Base-by-base conservation (phyloP, 2,888 invertebrate species). In the Drosophila pegasa region DNA sequence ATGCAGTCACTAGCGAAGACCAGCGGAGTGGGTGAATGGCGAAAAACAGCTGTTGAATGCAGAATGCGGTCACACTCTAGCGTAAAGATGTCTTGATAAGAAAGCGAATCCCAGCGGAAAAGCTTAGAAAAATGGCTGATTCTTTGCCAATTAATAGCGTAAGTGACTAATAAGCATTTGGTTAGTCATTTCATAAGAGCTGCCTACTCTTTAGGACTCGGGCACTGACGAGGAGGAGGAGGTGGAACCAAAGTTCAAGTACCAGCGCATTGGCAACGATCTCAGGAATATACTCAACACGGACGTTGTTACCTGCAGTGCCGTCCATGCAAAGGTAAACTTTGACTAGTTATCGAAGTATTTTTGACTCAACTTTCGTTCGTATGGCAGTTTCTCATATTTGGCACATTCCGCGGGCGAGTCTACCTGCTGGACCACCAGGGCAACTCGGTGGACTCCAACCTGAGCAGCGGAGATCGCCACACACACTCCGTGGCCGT, bases 351-450 rank as follows among this genome's bases (percentile, higher is more conserved):
- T 33, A 9, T 22, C 18, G 0, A 20, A 29, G 5, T 14, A 8
- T 10, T 7, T 3, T 8, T 20, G 45, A 27, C 7, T 22, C 14
- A 43, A 33, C 1, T n/a, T 18, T 16, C 1, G 1, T 47, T 31
- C 5, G 4, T 29, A 6, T 10, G 10, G 51, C 81, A 97, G 96
- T 98, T 98, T 92, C 94, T 98, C 55, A 98, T 98, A 85, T 93
- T 99, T 71, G 99, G 98, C 27, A 98, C 98, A 14, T 96, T 97
- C 90, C 97, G 96, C 95, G 99, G 99, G 3, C 94, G 95, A 71
- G 95, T 99, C 61, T 96, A 98, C 90, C 93, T 99, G 62, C 92
- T 99, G 60, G 98, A 99, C 91, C 98, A 98, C 92, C 96, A 97
- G 90, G 99, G 98, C 0, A 97, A 98, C 91, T 94, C 93, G 0